These are phyloP conservation scores for Capreolus pygargus DNA, from an alignment of 2,113 vertebrate genomes.

Conservation along the genomic window DNA sequence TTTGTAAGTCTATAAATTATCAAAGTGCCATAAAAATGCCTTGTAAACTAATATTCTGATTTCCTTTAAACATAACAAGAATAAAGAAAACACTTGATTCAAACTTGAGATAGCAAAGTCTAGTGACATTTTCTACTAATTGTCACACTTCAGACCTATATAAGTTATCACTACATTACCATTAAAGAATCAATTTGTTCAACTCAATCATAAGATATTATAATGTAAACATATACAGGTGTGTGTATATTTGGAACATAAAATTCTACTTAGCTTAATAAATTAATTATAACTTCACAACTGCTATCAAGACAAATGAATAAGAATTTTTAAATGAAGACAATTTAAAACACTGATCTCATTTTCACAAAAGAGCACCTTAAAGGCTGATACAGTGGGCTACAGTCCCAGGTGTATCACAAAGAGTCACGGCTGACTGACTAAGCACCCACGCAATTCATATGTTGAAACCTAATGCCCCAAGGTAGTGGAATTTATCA, in stretches of 20 bases:
- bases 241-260: neutral
- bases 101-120: neutral
- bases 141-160: neutral
- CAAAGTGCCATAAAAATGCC: neutral
- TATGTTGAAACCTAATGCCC: neutral
- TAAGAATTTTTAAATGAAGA: slow-evolving; percentile 5
- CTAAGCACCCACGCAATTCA: neutral
- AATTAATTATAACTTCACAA: neutral
- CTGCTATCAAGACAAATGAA: neutral
- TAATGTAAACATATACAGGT: neutral
- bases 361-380: neutral
- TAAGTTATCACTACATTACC: neutral
- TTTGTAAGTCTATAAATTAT: neutral
- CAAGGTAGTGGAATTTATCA: neutral
- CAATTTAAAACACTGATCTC: neutral
- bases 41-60: slow-evolving; percentile 15
- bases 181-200: slow-evolving; percentile 1
- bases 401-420: neutral
- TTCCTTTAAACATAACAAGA: slow-evolving; percentile 2
- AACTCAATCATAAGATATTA: neutral
- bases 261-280: slow-evolving; percentile 14
- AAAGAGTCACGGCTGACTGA: neutral
- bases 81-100: slow-evolving; percentile 8
- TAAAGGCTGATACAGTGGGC: neutral
- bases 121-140: neutral